Evolutionary conservation across 2,113 vertebrate species (phyloP).

Genomic region (Lepus americanus): DNA sequence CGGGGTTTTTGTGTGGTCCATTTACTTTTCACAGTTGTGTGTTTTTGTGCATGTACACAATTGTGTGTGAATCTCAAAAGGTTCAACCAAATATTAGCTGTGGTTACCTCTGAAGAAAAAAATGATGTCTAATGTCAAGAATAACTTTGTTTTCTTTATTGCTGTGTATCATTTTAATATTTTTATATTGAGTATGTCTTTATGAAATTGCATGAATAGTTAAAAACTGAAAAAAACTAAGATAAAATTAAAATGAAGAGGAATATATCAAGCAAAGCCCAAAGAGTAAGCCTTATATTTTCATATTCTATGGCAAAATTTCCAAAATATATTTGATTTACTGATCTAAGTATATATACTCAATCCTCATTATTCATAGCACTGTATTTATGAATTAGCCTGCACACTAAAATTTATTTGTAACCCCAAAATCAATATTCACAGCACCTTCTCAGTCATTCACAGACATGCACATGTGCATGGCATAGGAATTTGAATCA

Average conservation of each 20-base stretch:
- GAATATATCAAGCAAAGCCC: background rate
- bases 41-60: background rate
- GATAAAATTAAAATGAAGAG: slow-evolving; percentile 23
- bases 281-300: background rate
- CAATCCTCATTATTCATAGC: background rate
- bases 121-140: background rate
- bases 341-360: background rate
- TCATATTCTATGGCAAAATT: background rate
- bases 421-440: background rate
- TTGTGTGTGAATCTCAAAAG: background rate
- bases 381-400: background rate
- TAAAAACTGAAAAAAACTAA: background rate
- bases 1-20: background rate
- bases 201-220: background rate
- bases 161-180: background rate
- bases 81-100: background rate
- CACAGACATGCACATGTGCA: background rate
- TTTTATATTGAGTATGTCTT: background rate
- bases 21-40: background rate
- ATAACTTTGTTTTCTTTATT: background rate
- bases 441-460: background rate
- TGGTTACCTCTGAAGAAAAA: background rate
- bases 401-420: background rate
- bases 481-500: background rate
- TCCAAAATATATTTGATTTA: slow-evolving; percentile 22